phyloP scores from a whole-genome alignment of 1,140 invertebrate species.

The Zaprionus africanus region DNA sequence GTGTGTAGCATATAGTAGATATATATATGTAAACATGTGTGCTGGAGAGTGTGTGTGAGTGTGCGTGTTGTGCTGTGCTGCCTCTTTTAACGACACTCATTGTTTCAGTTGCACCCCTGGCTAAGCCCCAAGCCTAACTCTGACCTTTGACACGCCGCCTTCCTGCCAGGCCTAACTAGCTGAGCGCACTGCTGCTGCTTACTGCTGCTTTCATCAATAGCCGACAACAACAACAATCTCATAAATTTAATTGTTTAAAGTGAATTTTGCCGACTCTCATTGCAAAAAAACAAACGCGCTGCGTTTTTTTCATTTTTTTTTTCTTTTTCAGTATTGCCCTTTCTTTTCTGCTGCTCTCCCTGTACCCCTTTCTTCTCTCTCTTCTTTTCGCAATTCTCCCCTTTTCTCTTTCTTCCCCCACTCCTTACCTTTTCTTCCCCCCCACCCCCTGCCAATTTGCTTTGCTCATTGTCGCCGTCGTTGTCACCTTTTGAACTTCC shows the following conservation, averaged over 20 bases:
- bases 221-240: slow-evolving; percentile 58
- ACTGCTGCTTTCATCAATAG: slow-evolving; percentile 56
- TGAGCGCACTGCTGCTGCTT: background rate
- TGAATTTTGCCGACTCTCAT: slow-evolving; percentile 65
- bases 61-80: background rate
- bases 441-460: slow-evolving; percentile 1
- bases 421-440: background rate
- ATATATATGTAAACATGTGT: too few relatives aligned
- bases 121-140: slow-evolving; percentile 8
- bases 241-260: slow-evolving; percentile 82
- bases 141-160: slow-evolving; percentile 38
- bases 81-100: slow-evolving; percentile 18
- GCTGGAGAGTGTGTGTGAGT: slow-evolving; percentile 14
- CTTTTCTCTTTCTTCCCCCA: background rate
- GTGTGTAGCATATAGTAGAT: background rate
- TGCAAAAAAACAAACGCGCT: slow-evolving; percentile 50
- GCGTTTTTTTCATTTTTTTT: slow-evolving; percentile 18
- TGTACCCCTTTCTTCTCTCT: background rate
- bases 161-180: slow-evolving; percentile 16
- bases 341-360: background rate
- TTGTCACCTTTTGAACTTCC: slow-evolving; percentile 82
- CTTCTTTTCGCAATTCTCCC: background rate
- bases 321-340: background rate
- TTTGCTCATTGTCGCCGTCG: slow-evolving; percentile 40
- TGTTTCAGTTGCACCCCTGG: slow-evolving; percentile 25